These are phyloP conservation scores for Chlorodrepanis virens DNA, from an alignment of 2,113 vertebrate genomes.

Conservation along the genomic window DNA sequence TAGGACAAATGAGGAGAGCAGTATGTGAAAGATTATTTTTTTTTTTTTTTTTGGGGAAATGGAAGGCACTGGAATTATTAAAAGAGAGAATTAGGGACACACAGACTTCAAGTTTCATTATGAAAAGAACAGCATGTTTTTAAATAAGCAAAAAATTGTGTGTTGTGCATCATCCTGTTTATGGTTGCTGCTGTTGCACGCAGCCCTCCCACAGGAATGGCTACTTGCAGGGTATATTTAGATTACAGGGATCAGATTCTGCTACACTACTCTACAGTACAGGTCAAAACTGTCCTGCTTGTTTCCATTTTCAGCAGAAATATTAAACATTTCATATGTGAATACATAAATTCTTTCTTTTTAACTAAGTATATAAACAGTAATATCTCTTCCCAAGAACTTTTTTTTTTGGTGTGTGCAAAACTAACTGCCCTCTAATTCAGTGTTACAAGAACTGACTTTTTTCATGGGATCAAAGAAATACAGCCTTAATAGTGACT, in stretches of 20 bases:
- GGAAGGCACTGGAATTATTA: neutral
- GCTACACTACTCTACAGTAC: neutral
- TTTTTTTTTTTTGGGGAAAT: neutral
- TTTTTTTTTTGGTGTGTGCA: neutral
- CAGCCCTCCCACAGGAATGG: neutral
- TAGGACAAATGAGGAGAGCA: neutral
- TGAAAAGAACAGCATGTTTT: neutral
- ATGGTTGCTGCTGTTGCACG: neutral
- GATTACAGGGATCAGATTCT: neutral
- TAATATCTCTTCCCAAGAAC: neutral
- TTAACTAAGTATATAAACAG: neutral
- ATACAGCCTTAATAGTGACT: neutral
- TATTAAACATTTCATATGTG: neutral
- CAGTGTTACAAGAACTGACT: neutral
- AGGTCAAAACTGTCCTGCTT: neutral
- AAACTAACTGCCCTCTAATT: neutral
- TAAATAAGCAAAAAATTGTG: neutral
- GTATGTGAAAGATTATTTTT: neutral
- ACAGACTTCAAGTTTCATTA: neutral
- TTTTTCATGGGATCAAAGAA: neutral
- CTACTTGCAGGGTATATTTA: constrained; percentile 27
- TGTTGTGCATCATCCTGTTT: constrained; percentile 13
- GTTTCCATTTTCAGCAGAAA: constrained; percentile 40
- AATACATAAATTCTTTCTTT: neutral
- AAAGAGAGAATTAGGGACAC: neutral